Evolutionary conservation across 2,888 invertebrate species (phyloP).

Genomic region (Cryptocheilus praepositus): DNA sequence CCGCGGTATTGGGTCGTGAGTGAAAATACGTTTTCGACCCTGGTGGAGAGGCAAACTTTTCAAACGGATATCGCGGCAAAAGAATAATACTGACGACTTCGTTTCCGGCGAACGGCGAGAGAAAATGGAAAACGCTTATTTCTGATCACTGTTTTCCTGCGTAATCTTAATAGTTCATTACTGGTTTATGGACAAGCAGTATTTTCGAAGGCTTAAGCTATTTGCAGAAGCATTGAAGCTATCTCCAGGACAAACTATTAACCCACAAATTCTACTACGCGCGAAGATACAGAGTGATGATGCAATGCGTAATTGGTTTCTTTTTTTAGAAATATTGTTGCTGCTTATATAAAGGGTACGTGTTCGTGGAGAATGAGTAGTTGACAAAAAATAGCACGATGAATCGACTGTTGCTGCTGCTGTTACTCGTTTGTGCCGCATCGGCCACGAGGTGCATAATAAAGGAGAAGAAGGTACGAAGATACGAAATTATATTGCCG

Average conservation of each 20-base stretch:
- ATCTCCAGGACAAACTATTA: neutral
- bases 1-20: slow-evolving; percentile 18
- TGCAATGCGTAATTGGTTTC: neutral
- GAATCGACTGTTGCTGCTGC: slow-evolving; percentile 35
- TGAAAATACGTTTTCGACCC: slow-evolving; percentile 9
- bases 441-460: slow-evolving; percentile 43
- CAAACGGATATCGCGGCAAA: neutral
- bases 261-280: neutral
- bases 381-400: slow-evolving; percentile 24
- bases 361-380: neutral
- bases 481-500: slow-evolving; percentile 49
- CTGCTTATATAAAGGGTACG: neutral
- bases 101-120: neutral
- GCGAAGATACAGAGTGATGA: neutral
- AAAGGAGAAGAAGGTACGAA: slow-evolving; percentile 55
- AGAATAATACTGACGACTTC: neutral
- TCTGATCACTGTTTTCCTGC: neutral
- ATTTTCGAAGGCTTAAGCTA: neutral
- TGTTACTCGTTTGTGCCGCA: slow-evolving; percentile 40
- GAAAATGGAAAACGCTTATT: no score
- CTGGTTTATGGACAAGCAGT: no score
- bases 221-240: no score
- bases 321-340: neutral
- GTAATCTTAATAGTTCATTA: neutral
- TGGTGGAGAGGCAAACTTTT: slow-evolving; percentile 3